Conservation (phyloP, 2,797 vertebrate species). For the Anabas testudineus region DNA sequence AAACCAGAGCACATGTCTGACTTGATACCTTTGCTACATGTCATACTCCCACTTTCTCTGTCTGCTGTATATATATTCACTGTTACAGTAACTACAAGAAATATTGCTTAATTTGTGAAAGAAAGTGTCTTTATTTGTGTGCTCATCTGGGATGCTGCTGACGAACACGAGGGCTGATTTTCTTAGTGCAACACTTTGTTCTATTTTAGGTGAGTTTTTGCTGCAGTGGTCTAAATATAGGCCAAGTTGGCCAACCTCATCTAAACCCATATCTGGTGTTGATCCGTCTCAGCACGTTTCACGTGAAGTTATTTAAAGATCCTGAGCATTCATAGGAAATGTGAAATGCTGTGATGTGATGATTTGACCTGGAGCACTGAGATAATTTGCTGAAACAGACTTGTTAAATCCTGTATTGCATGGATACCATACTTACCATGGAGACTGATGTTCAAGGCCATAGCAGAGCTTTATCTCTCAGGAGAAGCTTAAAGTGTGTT, state of each 20-base stretch:
- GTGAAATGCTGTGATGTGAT: too few species aligned
- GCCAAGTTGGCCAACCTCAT: neutral
- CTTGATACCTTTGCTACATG: too few species aligned
- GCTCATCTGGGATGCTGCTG: too few species aligned
- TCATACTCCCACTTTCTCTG: too few species aligned
- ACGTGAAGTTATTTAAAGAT: too few species aligned
- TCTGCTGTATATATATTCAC: too few species aligned
- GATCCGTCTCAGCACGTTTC: neutral
- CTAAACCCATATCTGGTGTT: neutral
- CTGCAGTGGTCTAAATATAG: neutral
- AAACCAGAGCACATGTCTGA: too few species aligned
- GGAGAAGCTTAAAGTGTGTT: neutral
- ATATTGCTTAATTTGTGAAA: too few species aligned
- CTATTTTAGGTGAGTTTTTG: neutral
- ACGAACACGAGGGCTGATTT: too few species aligned
- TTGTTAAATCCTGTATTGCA: neutral
- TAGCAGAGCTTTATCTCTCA: constrained; percentile 16
- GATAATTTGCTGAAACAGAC: constrained; percentile 17
- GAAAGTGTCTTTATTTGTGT: too few species aligned
- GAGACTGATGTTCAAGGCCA: constrained; percentile 15
- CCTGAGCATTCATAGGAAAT: too few species aligned
- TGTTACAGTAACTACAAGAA: too few species aligned
- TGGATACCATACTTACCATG: constrained; percentile 5
- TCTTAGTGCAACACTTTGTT: neutral
- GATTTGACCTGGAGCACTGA: constrained; percentile 25